Evolutionary conservation across 2,888 invertebrate species (phyloP), one percentile per base, ranked within the genome.

Genomic region (Micropterix aruncella): DNA sequence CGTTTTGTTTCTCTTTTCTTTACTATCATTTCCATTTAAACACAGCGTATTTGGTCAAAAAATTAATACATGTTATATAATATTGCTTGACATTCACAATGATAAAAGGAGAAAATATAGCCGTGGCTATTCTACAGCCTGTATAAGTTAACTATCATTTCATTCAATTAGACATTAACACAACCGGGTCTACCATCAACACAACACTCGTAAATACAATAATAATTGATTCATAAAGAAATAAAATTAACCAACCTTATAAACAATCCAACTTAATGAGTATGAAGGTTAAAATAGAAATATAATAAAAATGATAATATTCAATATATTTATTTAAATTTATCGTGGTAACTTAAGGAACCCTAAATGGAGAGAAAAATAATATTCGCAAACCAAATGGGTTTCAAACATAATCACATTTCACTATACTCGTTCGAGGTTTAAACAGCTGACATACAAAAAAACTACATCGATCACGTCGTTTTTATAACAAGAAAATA

Each of bases 261-360:
- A n/a, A 17, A 40, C 7, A 18, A 40, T 17, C n/a, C 16, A 40
- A 40, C 16, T 40, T 17, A 16, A 17, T 40, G 16, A 17, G 18
- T 9, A 16, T 16, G 18, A 40, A 40, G n/a, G 17, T 17, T 40
- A 40, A 16, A 38, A 38, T 16, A 15, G 38, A 17, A 40, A 16
- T 15, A 3, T 15, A 14, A 17, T 17, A 40, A 9, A 12, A 40
- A 14, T 40, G 18, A 17, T 40, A 40, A 40, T 17, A 40, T 40
- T 17, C 17, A 40, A 40, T 16, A 17, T 16, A 16, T 40, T 40
- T 17, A 40, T 17, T 16, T 16, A 15, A 40, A 12, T 38, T 38
- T 17, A 40, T 40, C 40, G 15, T 27, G 40, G 19, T 44, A 37
- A 18, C 19, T 44, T 37, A 44, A 44, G 41, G 44, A 41, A 41